Conservation (phyloP, 2,888 invertebrate species). For the Eupsilia transversa region DNA sequence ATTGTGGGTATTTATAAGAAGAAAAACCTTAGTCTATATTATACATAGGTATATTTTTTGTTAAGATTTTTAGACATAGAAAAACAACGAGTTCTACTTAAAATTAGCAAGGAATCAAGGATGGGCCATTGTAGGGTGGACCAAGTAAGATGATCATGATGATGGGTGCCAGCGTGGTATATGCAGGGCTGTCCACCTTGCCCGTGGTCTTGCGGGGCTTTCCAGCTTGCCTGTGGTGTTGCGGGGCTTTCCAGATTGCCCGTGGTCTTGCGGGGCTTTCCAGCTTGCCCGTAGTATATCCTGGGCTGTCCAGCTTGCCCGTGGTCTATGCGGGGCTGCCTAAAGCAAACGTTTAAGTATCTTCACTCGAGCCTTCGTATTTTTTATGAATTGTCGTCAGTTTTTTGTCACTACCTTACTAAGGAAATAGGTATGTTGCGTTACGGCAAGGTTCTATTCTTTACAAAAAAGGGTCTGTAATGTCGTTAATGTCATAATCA, state of each 20-base stretch:
- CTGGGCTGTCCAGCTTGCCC: background rate
- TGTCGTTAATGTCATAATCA: constrained; percentile 26
- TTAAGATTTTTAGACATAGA: background rate
- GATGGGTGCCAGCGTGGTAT: background rate
- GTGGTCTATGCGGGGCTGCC: too few species aligned
- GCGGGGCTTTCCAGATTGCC: too few species aligned
- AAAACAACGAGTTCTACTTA: background rate
- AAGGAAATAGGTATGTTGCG: background rate
- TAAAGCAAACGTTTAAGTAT: too few species aligned
- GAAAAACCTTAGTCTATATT: background rate
- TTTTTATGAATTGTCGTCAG: background rate
- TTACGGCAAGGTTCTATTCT: background rate
- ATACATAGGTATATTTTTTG: background rate
- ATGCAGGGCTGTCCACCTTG: background rate
- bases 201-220: too few species aligned
- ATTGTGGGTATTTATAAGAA: constrained; percentile 37
- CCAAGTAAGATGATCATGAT: too few species aligned
- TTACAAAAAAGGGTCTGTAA: constrained; percentile 11
- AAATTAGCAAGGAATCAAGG: background rate
- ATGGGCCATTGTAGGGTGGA: background rate
- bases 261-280: too few species aligned
- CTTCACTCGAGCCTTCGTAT: too few species aligned
- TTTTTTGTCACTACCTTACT: constrained; percentile 3
- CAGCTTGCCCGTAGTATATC: background rate
- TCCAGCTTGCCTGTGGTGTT: too few species aligned